These are phyloP conservation scores for Oscheius sp. DNA, from an alignment of 2,888 invertebrate genomes.

Conservation along the genomic window DNA sequence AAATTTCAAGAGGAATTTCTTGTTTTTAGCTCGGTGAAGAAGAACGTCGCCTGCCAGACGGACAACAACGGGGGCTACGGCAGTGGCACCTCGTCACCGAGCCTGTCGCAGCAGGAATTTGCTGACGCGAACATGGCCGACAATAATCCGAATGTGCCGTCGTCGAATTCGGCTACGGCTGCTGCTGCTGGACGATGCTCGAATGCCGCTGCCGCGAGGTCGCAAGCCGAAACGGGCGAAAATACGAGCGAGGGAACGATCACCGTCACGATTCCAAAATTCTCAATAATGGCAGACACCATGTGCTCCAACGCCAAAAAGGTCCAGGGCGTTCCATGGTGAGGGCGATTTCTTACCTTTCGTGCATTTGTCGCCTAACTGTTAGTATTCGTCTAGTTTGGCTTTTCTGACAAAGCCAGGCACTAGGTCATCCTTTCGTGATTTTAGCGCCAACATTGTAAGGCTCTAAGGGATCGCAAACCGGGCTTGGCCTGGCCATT, in stretches of 20 bases:
- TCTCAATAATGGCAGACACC: conserved; percentile 86
- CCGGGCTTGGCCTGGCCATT: no score
- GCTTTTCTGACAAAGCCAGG: no score
- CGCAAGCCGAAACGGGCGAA: conserved; percentile 15
- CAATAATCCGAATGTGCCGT: conserved; percentile 1
- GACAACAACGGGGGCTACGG: conserved; percentile 1
- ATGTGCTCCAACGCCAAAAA: conserved; percentile 89
- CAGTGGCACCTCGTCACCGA: background rate
- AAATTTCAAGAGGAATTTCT: no score
- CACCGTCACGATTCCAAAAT: conserved; percentile 87
- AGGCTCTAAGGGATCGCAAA: no score
- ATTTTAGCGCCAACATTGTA: no score
- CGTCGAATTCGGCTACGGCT: conserved; percentile 3
- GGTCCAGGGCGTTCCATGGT: conserved; percentile 95
- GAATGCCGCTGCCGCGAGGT: background rate
- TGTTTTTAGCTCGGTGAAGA: no score
- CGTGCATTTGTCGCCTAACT: background rate
- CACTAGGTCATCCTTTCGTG: no score
- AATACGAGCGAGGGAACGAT: conserved; percentile 80
- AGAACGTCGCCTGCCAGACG: conserved; percentile 21
- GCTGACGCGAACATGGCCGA: background rate
- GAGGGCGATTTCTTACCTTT: conserved; percentile 46
- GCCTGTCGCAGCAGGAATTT: background rate
- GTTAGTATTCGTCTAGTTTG: no score
- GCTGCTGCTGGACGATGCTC: background rate